Base-by-base conservation (phyloP, 2,113 vertebrate species). In the Crotalus tigris region DNA sequence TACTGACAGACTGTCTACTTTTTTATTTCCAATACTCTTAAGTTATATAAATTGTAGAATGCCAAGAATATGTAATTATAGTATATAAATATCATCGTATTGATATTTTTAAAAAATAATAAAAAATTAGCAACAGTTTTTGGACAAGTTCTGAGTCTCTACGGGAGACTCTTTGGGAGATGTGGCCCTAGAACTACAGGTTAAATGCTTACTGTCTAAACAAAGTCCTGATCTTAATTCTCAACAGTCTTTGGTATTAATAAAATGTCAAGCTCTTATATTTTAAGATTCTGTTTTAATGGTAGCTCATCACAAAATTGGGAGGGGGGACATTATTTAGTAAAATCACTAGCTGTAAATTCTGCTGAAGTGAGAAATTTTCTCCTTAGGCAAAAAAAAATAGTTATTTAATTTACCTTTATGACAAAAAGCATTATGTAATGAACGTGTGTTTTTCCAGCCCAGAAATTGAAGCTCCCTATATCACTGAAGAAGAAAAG, bases 381-480 rank as follows among this genome's bases (percentile, higher is more conserved):
- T 44, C 44, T 46, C 6, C 87, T 26, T 26, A 4, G 26, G 23
- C n/a, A 75, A 81, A 75, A 61, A 61, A 85, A 23, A 46, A 85
- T 23, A 86, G 19, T 21, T 55, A 11, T 33, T 92, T 57, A 57
- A 54, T 54, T 55, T 51, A 53, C 15, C 44, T 90, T 55, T 8
- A 33, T 12, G 24, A 64, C 1, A 23, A 89, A 49, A 53, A 33
- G 21, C n/a, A 21, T 23, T 92, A 69, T 69, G 19, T 21, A 94
- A 95, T 0, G 0, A 58, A 33, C 86, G 15, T 57, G 92, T 95
- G 91, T 95, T 55, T 94, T 95, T 92, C 93, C 93, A 99, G 99
- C 96, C 99, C 99, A 0, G 98, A 99, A 96, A 98, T 99, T n/a
- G 98, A 99, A 90, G 96, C 95, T 29, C 98, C 99, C 1, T 99